Base-by-base conservation (phyloP, 2,797 vertebrate species). In the Hoplostethus atlanticus region DNA sequence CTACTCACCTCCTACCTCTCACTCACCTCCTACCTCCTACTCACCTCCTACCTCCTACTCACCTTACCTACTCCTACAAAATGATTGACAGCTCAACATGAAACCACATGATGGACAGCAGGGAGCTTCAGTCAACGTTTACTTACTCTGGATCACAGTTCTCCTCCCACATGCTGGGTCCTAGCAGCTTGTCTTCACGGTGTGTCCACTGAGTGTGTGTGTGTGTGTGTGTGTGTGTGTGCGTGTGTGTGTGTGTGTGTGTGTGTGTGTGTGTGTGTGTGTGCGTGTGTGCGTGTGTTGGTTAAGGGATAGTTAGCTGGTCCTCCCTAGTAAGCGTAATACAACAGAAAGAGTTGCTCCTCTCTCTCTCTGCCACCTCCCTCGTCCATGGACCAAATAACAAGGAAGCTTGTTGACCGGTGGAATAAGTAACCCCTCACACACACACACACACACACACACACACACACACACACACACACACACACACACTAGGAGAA, bases 131-230 rank as follows among this genome's bases (percentile, higher is more conserved):
- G 34, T 34, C 0, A 21, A 21, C 34, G 4, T 34, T 34, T 34
- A 34, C 34, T 86, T 88, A 84, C 68, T 89, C 85, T 2, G 77
- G 71, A 3, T 89, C 82, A 2, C 62, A 73, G 69, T 47, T 87
- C 64, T 84, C 86, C 73, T 89, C 84, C 84, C 73, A 89, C 90
- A 89, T 89, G 63, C 42, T 83, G 62, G 46, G 31, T 50, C 51
- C 64, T 17, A n/a, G 51, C 36, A n/a, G 42, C 5, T 59, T 44
- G 2, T 64, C 59, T 55, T 68, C 44, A 61, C 2, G 34, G 34
- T 34, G 50, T 21, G 21, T 21, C 21, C 21, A 21, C 36, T 30
- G 17, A 46, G 21, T 36, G 40, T 50, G 2, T 47, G 0, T 59
- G 31, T 54, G 8, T 50, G n/a, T 40, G 53, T 0, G 6, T 70